Evolutionary conservation across 1,140 invertebrate genomes (phyloP).

Genomic region (Drosophila simulans): DNA sequence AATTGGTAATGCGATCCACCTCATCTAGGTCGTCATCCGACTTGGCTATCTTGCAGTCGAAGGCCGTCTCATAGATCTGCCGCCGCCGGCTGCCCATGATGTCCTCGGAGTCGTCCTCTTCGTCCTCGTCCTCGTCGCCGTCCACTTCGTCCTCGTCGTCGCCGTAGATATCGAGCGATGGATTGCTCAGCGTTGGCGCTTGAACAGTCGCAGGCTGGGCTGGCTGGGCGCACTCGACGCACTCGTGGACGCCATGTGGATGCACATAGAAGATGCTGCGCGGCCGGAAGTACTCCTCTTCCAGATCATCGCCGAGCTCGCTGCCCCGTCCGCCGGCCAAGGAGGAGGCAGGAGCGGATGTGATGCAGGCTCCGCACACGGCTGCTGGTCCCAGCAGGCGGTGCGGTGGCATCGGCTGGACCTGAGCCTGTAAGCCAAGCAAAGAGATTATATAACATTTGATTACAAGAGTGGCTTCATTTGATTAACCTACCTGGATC

Average conservation of each 20-base stretch:
- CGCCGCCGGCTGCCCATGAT: conserved; percentile 85
- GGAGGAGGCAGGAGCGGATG: conserved; percentile 28
- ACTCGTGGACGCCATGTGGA: conserved; percentile 84
- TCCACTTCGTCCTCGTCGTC: conserved; percentile 29
- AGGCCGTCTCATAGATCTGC: conserved; percentile 94
- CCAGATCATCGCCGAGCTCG: conserved; percentile 71
- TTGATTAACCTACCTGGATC: neutral
- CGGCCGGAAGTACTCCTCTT: conserved; percentile 86
- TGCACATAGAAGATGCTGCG: conserved; percentile 87
- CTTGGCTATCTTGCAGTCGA: conserved; percentile 93
- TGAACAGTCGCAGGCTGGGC: neutral
- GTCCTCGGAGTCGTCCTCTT: conserved; percentile 57
- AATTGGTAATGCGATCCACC: conserved; percentile 91
- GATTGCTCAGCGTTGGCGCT: conserved; percentile 25
- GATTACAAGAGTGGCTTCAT: neutral
- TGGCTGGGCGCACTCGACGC: conserved; percentile 84
- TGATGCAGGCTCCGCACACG: conserved; percentile 87
- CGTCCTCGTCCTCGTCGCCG: conserved; percentile 21
- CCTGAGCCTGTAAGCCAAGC: neutral
- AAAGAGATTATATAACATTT: neutral
- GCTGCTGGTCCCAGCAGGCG: conserved; percentile 87
- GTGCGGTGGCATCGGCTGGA: conserved; percentile 86
- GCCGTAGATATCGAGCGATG: conserved; percentile 42
- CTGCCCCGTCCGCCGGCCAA: conserved; percentile 25
- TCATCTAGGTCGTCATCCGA: conserved; percentile 93